These are phyloP conservation scores for Colinus virginianus DNA, from an alignment of 2,113 vertebrate genomes.

Conservation along the genomic window DNA sequence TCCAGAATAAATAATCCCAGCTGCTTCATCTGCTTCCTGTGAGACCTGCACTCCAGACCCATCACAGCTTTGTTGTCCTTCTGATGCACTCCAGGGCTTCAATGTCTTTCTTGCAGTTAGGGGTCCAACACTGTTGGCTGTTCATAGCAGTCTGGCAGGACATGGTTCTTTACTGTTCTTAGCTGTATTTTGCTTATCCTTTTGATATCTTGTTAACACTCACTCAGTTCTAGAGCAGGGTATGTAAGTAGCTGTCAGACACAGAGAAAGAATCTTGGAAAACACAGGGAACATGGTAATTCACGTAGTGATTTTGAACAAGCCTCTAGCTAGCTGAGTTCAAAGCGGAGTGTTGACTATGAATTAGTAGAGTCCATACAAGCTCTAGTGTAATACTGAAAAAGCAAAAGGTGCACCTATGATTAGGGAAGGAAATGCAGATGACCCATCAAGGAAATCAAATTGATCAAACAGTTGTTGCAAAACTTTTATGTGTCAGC, in stretches of 20 bases:
- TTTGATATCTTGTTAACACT: neutral
- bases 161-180: neutral
- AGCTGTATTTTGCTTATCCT: neutral
- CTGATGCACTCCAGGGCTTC: too few relatives aligned
- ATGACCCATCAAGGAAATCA: neutral
- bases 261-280: neutral
- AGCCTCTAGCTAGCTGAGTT: neutral
- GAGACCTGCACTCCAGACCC: too few relatives aligned
- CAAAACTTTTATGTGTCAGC: neutral
- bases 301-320: neutral
- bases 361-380: rapidly evolving
- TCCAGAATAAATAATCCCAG: too few relatives aligned
- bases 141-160: neutral
- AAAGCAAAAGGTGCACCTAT: neutral
- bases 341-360: neutral
- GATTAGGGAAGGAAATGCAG: neutral
- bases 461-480: neutral
- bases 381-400: rapidly evolving
- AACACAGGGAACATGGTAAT: neutral
- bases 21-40: too few relatives aligned
- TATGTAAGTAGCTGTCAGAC: neutral
- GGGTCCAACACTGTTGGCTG: neutral
- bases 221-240: neutral
- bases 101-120: too few relatives aligned
- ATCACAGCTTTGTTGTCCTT: too few relatives aligned